Percentiles rank a stretch among this genome's conserved stretches.
phyloP scores from a whole-genome alignment of 1,140 invertebrate genomes.

The Aleiodes sp. region DNA sequence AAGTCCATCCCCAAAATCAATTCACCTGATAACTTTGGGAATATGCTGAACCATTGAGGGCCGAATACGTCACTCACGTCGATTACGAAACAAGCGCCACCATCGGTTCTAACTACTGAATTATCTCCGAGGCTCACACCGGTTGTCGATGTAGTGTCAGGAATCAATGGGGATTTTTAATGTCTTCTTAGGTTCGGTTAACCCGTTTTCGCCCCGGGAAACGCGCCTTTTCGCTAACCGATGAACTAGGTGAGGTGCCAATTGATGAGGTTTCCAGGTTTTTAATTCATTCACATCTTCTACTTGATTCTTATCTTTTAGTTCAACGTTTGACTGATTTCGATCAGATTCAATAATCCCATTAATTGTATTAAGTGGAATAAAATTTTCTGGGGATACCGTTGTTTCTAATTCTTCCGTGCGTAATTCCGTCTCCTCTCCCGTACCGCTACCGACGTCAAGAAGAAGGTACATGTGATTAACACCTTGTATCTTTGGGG shows the following conservation, averaged over 20 bases:
- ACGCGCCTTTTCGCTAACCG: neutral
- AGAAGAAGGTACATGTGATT: no score
- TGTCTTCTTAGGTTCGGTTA: neutral
- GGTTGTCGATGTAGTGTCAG: conserved; percentile 24
- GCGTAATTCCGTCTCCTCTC: no score
- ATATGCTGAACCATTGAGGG: conserved; percentile 13
- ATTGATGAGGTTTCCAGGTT: neutral
- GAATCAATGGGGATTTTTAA: conserved; percentile 1
- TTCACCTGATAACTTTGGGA: neutral
- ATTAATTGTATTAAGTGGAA: no score
- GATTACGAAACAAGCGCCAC: conserved; percentile 15
- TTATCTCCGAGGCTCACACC: neutral
- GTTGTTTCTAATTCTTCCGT: no score
- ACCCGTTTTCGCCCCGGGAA: neutral
- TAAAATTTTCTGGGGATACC: no score
- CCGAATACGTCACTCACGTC: conserved; percentile 9
- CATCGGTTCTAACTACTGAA: neutral
- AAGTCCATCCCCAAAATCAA: conserved; percentile 24
- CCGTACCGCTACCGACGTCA: no score
- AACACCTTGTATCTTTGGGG: neutral
- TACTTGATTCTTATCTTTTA: neutral
- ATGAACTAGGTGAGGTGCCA: neutral
- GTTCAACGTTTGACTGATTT: neutral
- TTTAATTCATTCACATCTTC: neutral
- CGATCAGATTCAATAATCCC: neutral